Base-by-base conservation (phyloP, 2,113 vertebrate genomes). In the Zosterops borbonicus region DNA sequence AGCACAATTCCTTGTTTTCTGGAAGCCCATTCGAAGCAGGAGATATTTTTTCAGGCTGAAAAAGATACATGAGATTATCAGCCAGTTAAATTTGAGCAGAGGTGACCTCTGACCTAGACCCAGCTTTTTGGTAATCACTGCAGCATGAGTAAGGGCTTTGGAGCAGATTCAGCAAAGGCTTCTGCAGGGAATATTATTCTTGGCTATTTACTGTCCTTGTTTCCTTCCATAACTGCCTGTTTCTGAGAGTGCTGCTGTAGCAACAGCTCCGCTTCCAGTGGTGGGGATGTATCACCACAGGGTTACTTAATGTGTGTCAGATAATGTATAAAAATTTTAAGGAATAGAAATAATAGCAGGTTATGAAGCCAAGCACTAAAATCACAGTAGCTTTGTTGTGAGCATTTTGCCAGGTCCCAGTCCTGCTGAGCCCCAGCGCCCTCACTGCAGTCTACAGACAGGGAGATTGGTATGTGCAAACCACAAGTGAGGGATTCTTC, bases 181-280 rank as follows among this genome's bases (percentile, higher is more conserved):
- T 86, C 64, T 90, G 55, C 52, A 77, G 47, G 50, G 29, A 85
- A 52, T 69, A n/a, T 49, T 33, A 50, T 80, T 87, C 52, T 85
- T 83, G 47, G 21, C 42, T 83, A 37, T 81, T 91, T 82, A 35
- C 55, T 76, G 14, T 39, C 39, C 39, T 39, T 39, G 39, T 77
- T 93, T 86, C 42, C 42, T 82, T 94, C 55, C 50, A 19, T 27
- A 65, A 24, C 63, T 74, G 50, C 63, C 39, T 93, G 71, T 3
- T 88, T 90, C 78, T 65, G 35, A 44, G 63, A 87, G 23, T 29
- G 71, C 49, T 96, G 85, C 85, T 19, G 5, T 78, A 91, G 85
- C 64, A 90, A 67, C 73, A 63, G 52, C 80, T 92, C 41, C 1
- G 0, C 50, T 78, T 74, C 25, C 41, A 77, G 33, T 11, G 28